Conservation (phyloP, 1,140 invertebrate species). For the Heliothis virescens region DNA sequence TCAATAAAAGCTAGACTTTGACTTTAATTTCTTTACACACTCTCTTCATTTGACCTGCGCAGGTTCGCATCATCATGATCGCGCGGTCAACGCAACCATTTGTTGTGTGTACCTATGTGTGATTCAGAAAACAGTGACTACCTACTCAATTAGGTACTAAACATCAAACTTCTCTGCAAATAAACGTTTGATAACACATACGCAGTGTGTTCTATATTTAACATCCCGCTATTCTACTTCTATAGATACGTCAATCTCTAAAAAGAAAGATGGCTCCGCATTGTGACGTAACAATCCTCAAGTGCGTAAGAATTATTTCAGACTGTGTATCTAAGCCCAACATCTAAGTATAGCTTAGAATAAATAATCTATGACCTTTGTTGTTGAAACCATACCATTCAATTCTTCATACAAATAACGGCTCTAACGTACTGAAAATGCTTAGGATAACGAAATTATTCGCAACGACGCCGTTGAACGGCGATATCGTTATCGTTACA, state of each 20-base stretch:
- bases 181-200: not conserved
- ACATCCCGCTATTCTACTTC: not conserved
- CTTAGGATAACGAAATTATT: conserved; percentile 20
- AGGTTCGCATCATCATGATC: no score
- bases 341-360: conserved; percentile 8
- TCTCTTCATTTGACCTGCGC: no score
- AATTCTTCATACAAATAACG: conserved; percentile 25
- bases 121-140: no score
- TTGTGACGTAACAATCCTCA: not conserved
- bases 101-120: no score
- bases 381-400: not conserved
- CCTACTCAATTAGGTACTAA: no score
- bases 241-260: not conserved
- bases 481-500: conserved; percentile 26
- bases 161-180: not conserved
- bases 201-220: no score
- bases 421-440: conserved; percentile 5
- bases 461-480: conserved; percentile 16
- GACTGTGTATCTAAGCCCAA: not conserved
- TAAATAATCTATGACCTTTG: conserved; percentile 6
- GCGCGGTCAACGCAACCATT: no score
- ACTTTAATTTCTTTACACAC: no score
- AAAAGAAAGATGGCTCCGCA: not conserved
- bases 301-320: not conserved
- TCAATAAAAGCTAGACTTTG: no score